These are phyloP conservation scores for Paraplagusia blochii DNA, from an alignment of 2,113 vertebrate genomes.

Conservation along the genomic window DNA sequence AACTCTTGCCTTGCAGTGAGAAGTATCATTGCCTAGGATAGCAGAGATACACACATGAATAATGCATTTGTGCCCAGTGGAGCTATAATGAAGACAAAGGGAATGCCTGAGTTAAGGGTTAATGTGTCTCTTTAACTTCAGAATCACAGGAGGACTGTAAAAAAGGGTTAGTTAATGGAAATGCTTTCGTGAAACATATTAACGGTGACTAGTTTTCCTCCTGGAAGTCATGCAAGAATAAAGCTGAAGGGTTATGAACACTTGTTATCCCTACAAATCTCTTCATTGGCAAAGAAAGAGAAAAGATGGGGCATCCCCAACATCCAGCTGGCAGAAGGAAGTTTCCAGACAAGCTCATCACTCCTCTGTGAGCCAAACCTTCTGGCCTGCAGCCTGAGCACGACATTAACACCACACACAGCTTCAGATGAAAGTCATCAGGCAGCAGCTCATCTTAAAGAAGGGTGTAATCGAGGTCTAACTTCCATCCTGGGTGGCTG, in stretches of 20 bases:
- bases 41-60: slow-evolving; percentile 56
- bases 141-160: slow-evolving; percentile 49
- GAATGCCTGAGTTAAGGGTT: slow-evolving; percentile 54
- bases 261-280: slow-evolving; percentile 8
- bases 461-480: slow-evolving; percentile 8
- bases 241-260: slow-evolving; percentile 13
- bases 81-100: slow-evolving; percentile 59
- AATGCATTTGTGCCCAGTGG: slow-evolving; percentile 55
- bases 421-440: slow-evolving; percentile 20
- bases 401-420: slow-evolving; percentile 22
- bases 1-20: slow-evolving; percentile 21
- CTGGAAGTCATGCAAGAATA: slow-evolving; percentile 16
- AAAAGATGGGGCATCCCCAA: slow-evolving; percentile 10
- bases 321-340: background rate
- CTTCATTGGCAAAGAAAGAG: background rate
- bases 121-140: slow-evolving; percentile 63
- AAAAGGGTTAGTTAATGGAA: slow-evolving; percentile 58
- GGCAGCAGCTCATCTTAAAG: slow-evolving; percentile 10
- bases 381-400: slow-evolving; percentile 15
- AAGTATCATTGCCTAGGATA: slow-evolving; percentile 46
- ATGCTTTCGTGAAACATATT: slow-evolving; percentile 47
- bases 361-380: slow-evolving; percentile 34
- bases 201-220: slow-evolving; percentile 42
- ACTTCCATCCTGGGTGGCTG: slow-evolving; percentile 12
- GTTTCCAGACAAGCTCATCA: slow-evolving; percentile 18